These are phyloP conservation scores for Poecilia latipinna DNA, from an alignment of 2,113 vertebrate species.

Conservation along the genomic window DNA sequence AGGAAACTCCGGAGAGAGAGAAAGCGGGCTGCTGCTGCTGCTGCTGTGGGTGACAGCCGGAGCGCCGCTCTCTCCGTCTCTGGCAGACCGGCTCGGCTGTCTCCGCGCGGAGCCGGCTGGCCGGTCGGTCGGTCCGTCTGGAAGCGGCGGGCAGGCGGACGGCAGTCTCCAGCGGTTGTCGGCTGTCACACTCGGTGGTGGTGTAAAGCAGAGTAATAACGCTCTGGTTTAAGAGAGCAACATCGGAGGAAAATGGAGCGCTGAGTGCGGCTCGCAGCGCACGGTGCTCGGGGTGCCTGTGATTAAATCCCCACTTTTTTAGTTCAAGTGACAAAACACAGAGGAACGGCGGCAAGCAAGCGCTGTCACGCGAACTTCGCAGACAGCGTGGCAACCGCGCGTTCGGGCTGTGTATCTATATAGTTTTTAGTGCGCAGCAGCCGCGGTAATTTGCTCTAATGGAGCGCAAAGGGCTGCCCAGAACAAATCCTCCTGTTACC, in stretches of 20 bases:
- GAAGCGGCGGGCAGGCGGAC: background rate
- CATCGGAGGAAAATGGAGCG: background rate
- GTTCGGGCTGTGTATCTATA: background rate
- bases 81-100: constrained; percentile 19
- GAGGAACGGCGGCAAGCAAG: constrained; percentile 6
- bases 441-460: constrained; percentile 41
- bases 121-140: constrained; percentile 8
- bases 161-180: background rate
- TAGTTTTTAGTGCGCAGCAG: constrained; percentile 7
- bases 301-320: constrained; percentile 13
- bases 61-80: constrained; percentile 14
- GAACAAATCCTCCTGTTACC: constrained; percentile 35
- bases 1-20: constrained; percentile 38
- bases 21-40: background rate
- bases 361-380: constrained; percentile 59
- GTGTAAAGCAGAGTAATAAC: constrained; percentile 4
- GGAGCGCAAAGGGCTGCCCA: constrained; percentile 44
- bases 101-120: constrained; percentile 14
- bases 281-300: background rate
- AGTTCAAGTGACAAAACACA: constrained; percentile 25
- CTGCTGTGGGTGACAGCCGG: constrained; percentile 45
- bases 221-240: background rate
- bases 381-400: constrained; percentile 41
- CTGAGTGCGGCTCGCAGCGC: background rate
- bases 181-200: constrained; percentile 8